phyloP scores from a whole-genome alignment of 2,113 vertebrate species.

The Ammodytes marinus region DNA sequence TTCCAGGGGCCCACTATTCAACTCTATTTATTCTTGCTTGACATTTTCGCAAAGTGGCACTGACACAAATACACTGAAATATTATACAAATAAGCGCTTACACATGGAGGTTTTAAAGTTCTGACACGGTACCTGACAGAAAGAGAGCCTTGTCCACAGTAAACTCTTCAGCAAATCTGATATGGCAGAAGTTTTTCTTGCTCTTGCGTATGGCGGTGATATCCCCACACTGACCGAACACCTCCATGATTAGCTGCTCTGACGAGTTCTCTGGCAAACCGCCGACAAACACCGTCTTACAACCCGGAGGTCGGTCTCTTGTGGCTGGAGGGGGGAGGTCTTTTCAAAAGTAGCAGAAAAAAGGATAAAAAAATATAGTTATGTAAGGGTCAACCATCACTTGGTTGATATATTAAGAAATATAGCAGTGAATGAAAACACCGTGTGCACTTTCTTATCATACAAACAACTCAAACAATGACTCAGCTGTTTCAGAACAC shows the following conservation, averaged over 20 bases:
- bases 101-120: background rate
- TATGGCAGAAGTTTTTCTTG: conserved; percentile 98
- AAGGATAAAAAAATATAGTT: background rate
- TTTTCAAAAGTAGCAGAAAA: conserved; percentile 65
- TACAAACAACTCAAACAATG: conserved; percentile 4
- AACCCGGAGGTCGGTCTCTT: conserved; percentile 94
- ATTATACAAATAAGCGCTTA: background rate
- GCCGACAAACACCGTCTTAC: conserved; percentile 97
- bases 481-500: background rate
- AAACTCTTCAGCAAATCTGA: conserved; percentile 94
- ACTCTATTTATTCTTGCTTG: background rate
- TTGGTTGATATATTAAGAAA: background rate
- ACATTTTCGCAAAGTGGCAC: conserved; percentile 1
- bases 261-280: conserved; percentile 94
- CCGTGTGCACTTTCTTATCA: background rate
- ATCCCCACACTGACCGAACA: conserved; percentile 96
- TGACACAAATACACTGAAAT: conserved; percentile 2
- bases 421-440: background rate
- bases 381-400: background rate
- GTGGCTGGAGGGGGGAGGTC: conserved; percentile 95
- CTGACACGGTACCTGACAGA: conserved; percentile 87
- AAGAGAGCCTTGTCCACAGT: conserved; percentile 97
- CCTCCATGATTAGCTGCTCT: conserved; percentile 94
- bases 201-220: conserved; percentile 96
- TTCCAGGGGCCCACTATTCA: background rate